These are phyloP conservation scores for Macaria liturata DNA, from an alignment of 2,888 invertebrate genomes.

Conservation along the genomic window DNA sequence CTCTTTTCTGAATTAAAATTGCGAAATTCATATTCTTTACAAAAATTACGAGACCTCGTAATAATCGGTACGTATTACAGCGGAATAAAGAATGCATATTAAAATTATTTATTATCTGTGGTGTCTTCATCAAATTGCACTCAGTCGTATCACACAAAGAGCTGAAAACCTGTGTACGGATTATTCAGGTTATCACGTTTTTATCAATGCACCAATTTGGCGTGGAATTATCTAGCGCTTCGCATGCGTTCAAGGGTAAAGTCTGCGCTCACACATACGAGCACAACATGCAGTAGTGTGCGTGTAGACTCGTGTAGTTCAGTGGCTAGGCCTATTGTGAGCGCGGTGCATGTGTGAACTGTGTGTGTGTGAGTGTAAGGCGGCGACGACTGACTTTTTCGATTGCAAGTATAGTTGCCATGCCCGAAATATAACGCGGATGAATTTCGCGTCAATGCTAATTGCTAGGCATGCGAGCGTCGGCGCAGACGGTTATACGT, in stretches of 20 bases:
- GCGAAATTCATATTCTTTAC: too few relatives aligned
- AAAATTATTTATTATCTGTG: too few relatives aligned
- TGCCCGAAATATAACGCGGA: slow-evolving; percentile 78
- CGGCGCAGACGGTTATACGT: slow-evolving; percentile 43
- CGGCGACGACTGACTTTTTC: slow-evolving; percentile 71
- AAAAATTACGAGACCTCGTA: too few relatives aligned
- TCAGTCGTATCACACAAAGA: slow-evolving; percentile 32
- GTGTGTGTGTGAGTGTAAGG: slow-evolving; percentile 58
- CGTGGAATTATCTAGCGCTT: slow-evolving; percentile 70
- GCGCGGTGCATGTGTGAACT: slow-evolving; percentile 54
- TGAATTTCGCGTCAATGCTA: slow-evolving; percentile 70
- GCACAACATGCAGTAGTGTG: slow-evolving; percentile 48
- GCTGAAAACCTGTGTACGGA: slow-evolving; percentile 49
- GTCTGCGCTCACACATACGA: slow-evolving; percentile 69
- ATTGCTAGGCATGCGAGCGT: slow-evolving; percentile 58
- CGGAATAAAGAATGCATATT: too few relatives aligned
- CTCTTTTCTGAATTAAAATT: too few relatives aligned
- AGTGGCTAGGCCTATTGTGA: slow-evolving; percentile 68
- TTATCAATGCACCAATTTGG: slow-evolving; percentile 79
- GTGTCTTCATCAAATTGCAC: too few relatives aligned
- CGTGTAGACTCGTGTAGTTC: slow-evolving; percentile 49
- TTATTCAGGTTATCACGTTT: slow-evolving; percentile 72
- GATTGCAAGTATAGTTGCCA: slow-evolving; percentile 77
- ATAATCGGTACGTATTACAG: too few relatives aligned
- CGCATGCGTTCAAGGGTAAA: slow-evolving; percentile 79